A percentile compares a stretch with the other conserved stretches of the same genome.
Conservation (phyloP, 2,113 vertebrate species). For the Canis aureus region DNA sequence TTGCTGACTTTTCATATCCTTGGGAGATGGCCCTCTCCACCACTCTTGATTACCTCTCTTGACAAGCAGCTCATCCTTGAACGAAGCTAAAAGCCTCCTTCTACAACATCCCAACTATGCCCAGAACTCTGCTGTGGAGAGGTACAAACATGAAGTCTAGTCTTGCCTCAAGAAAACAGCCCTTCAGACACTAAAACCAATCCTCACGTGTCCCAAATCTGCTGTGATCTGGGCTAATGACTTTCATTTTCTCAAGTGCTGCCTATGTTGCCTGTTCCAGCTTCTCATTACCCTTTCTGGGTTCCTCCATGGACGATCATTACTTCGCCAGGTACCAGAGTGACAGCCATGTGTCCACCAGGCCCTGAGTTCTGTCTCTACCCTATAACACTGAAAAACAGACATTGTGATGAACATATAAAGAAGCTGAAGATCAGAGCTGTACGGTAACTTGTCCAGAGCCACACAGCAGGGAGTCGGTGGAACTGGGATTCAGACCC, state of each 20-base stretch:
- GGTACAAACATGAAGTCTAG: not conserved
- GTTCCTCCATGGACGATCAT: not conserved
- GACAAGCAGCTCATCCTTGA: not conserved
- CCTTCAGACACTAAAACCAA: not conserved
- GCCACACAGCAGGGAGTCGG: not conserved
- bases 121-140: not conserved
- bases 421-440: not conserved
- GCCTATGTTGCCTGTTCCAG: not conserved
- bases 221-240: not conserved
- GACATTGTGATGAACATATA: not conserved
- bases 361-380: not conserved
- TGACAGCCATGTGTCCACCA: not conserved
- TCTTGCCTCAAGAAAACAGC: not conserved
- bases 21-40: not conserved
- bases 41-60: not conserved
- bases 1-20: not conserved
- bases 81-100: not conserved
- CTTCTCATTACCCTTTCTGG: not conserved
- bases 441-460: not conserved
- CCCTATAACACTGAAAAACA: not conserved
- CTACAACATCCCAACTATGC: no score
- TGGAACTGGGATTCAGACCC: not conserved
- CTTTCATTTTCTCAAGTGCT: not conserved
- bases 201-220: not conserved
- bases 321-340: no score